Evolutionary conservation across 1,140 invertebrate genomes (phyloP).

Genomic region (Rhyzopertha dominica): DNA sequence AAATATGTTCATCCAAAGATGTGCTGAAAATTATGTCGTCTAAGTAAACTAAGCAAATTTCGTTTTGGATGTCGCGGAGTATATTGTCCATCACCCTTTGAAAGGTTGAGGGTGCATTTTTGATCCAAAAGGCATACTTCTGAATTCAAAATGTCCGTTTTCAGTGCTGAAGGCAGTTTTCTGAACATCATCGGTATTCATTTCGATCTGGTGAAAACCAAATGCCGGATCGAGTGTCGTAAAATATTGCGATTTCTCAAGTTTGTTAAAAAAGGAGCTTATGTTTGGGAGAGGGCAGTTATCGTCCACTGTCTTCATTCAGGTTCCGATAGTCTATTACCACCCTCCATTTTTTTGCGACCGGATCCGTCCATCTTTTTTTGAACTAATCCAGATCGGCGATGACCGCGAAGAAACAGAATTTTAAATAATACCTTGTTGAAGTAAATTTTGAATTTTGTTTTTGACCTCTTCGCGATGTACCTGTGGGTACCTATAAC

Average conservation of each 20-base stretch:
- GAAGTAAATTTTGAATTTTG: too few relatives aligned
- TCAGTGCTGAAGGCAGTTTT: constrained; percentile 4
- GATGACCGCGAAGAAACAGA: too few relatives aligned
- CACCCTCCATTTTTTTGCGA: too few relatives aligned
- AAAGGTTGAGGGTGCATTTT: constrained; percentile 2
- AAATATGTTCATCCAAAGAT: neutral
- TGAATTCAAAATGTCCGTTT: neutral
- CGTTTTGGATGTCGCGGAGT: neutral
- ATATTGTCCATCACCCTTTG: constrained; percentile 3
- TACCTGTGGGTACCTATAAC: too few relatives aligned
- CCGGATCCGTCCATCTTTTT: too few relatives aligned
- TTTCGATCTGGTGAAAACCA: too few relatives aligned
- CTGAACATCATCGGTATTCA: neutral
- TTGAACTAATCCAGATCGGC: too few relatives aligned
- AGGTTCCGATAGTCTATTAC: too few relatives aligned
- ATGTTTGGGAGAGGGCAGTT: constrained; percentile 2
- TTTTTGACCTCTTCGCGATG: too few relatives aligned
- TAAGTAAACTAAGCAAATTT: constrained; percentile 1
- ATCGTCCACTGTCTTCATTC: too few relatives aligned
- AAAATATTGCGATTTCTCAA: neutral
- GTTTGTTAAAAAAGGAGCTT: constrained; percentile 1
- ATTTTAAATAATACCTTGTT: too few relatives aligned
- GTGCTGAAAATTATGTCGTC: constrained; percentile 1
- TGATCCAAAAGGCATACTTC: constrained; percentile 6
- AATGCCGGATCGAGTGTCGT: too few relatives aligned